Percentiles rank a stretch among this genome's conserved stretches.
phyloP scores from a whole-genome alignment of 2,888 invertebrate genomes.

The Eupithecia tripunctaria region DNA sequence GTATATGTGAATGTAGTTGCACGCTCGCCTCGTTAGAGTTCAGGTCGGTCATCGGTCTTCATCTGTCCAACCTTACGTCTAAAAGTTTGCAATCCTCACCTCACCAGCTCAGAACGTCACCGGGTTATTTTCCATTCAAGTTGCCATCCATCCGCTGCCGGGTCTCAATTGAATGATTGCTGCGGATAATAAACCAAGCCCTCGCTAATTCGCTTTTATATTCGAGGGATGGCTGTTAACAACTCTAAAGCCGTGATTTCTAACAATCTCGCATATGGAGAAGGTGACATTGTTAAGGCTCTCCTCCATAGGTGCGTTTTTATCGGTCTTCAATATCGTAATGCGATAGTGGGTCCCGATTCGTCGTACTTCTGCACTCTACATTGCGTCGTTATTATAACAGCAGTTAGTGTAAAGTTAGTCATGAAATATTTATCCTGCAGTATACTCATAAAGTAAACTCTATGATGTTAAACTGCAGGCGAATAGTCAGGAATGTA shows the following conservation, averaged over 20 bases:
- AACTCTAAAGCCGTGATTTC: not conserved
- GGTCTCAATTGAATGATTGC: constrained; percentile 65
- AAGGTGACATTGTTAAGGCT: not conserved
- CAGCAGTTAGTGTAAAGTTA: no score
- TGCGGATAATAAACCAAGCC: constrained; percentile 30
- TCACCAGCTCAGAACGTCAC: not conserved
- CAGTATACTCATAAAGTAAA: not conserved
- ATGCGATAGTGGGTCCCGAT: not conserved
- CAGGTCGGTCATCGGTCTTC: not conserved
- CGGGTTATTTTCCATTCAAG: constrained; percentile 36
- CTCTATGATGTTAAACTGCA: not conserved
- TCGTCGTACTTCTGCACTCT: no score
- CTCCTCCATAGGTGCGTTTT: not conserved
- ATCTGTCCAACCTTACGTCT: not conserved
- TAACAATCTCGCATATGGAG: not conserved
- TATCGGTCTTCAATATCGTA: not conserved
- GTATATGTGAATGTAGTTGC: not conserved
- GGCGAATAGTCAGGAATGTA: not conserved
- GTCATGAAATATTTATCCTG: not conserved
- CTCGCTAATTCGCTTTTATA: constrained; percentile 23
- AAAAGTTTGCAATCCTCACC: not conserved
- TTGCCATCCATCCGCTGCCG: constrained; percentile 30
- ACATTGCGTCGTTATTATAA: no score
- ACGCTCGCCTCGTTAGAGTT: not conserved
- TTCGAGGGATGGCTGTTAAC: constrained; percentile 9